phyloP scores from a whole-genome alignment of 2,113 vertebrate species.

The Burhinus bistriatus region DNA sequence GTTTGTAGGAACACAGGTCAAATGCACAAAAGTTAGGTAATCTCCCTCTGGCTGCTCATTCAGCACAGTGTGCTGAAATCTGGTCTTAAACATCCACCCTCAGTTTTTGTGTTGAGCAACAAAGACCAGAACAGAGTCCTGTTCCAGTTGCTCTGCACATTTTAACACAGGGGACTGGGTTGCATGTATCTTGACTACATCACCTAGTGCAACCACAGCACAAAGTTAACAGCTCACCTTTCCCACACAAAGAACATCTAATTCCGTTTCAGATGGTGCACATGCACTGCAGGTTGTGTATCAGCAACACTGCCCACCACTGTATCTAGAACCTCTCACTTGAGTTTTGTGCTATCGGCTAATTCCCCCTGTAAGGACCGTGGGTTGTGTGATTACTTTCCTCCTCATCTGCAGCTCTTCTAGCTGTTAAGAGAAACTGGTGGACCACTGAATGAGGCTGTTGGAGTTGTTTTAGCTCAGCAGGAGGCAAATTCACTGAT shows the following conservation, averaged over 20 bases:
- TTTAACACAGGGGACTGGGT: neutral
- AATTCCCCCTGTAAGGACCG: accelerated
- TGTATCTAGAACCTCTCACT: neutral
- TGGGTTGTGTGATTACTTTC: neutral
- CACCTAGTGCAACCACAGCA: neutral
- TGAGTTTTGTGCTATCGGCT: neutral
- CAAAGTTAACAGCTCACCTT: neutral
- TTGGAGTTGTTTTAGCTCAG: neutral
- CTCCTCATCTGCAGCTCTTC: neutral
- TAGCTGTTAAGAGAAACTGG: neutral
- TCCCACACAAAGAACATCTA: neutral
- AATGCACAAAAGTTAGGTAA: neutral
- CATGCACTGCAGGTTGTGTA: neutral
- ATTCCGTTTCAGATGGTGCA: neutral
- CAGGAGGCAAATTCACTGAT: neutral
- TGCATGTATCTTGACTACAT: neutral
- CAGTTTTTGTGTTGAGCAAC: neutral
- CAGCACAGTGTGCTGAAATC: neutral
- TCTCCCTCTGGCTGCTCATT: neutral
- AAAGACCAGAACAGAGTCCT: neutral
- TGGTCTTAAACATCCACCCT: neutral
- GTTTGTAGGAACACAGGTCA: neutral
- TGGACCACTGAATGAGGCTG: neutral
- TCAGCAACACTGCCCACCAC: neutral
- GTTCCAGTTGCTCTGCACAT: neutral